A percentile compares a stretch with the other conserved stretches of the same genome.
phyloP scores from a whole-genome alignment of 1,140 invertebrate species.

The Heliconius melpomene region DNA sequence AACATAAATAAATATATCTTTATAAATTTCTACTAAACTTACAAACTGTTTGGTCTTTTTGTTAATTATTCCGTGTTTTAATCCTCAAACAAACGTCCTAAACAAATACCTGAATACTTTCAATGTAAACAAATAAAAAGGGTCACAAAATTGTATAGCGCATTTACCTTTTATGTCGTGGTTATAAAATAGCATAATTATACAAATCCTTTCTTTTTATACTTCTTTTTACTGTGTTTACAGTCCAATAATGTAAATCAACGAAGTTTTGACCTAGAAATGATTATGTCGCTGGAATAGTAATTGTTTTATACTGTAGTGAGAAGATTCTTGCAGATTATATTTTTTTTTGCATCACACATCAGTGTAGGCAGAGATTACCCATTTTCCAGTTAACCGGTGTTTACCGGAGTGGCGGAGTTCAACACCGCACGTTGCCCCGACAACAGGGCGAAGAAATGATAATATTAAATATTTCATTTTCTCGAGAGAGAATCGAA shows the following conservation, averaged over 20 bases:
- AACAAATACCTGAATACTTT: constrained; percentile 48
- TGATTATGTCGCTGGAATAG: not conserved
- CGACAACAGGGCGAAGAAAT: no score
- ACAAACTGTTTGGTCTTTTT: constrained; percentile 30
- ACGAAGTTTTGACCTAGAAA: not conserved
- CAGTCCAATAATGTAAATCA: not conserved
- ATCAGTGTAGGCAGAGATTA: no score
- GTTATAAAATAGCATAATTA: constrained; percentile 6
- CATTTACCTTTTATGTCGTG: constrained; percentile 10
- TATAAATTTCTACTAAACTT: not conserved
- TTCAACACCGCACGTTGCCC: no score
- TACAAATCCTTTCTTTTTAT: not conserved
- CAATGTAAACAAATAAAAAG: constrained; percentile 29
- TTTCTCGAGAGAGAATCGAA: no score
- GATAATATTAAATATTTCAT: no score
- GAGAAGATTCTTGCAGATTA: no score
- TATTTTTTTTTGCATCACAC: no score
- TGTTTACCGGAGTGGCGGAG: no score
- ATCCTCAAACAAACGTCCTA: constrained; percentile 50
- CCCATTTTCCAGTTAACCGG: no score
- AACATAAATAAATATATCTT: not conserved
- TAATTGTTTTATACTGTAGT: no score
- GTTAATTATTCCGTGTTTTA: constrained; percentile 48
- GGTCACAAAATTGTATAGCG: constrained; percentile 18
- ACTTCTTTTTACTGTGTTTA: not conserved